Evolutionary conservation across 2,113 vertebrate species (phyloP).

Genomic region (Scomber japonicus): DNA sequence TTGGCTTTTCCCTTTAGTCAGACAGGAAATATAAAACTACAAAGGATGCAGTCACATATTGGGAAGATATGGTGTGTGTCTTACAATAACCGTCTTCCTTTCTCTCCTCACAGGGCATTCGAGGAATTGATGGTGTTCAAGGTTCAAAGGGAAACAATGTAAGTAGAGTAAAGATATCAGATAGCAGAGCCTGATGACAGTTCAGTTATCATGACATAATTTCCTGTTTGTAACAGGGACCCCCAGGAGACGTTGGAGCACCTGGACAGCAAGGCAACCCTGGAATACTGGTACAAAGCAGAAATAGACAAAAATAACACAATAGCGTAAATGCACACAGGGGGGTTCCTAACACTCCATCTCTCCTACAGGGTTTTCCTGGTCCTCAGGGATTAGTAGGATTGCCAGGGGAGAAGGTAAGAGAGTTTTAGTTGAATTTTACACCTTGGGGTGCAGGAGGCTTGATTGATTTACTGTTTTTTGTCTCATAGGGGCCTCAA

Average conservation of each 20-base stretch:
- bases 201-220: background rate
- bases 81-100: background rate
- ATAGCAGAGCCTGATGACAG: background rate
- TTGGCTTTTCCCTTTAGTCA: constrained; percentile 6
- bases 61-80: no score
- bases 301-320: background rate
- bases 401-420: constrained; percentile 92
- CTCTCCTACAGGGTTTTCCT: constrained; percentile 88
- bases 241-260: constrained; percentile 88
- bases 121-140: constrained; percentile 89
- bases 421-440: constrained; percentile 27
- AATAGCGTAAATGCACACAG: background rate
- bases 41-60: background rate
- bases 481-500: constrained; percentile 86
- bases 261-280: constrained; percentile 93
- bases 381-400: constrained; percentile 92
- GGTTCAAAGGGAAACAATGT: constrained; percentile 93
- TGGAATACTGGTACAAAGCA: constrained; percentile 87
- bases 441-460: background rate
- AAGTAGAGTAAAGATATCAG: constrained; percentile 35
- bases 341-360: constrained; percentile 7
- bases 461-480: background rate
- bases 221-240: constrained; percentile 83
- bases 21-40: background rate
- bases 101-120: constrained; percentile 83